Percentiles rank a stretch among this genome's conserved stretches.
phyloP scores from a whole-genome alignment of 2,113 vertebrate genomes.

The Dolichotis patagonum region DNA sequence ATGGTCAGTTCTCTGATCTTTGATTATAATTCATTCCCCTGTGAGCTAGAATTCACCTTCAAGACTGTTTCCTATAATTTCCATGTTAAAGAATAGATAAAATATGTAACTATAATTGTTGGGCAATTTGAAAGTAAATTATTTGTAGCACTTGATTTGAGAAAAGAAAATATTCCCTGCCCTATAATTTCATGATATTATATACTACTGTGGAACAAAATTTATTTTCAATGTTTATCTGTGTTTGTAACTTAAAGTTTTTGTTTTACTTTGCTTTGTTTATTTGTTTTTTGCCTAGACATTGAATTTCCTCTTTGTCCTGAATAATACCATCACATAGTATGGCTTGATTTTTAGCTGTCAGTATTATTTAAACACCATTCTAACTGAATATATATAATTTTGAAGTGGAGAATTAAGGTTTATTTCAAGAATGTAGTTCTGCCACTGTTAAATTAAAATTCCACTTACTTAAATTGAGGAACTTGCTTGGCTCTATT shows the following conservation, averaged over 20 bases:
- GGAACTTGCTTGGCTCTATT: neutral
- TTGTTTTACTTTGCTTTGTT: neutral
- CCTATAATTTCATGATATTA: neutral
- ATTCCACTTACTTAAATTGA: neutral
- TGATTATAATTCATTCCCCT: neutral
- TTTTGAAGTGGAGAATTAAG: neutral
- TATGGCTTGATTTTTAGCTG: neutral
- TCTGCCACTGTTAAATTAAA: neutral
- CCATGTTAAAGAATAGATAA: neutral
- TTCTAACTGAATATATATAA: neutral
- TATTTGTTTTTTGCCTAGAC: neutral
- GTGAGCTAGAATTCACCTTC: neutral
- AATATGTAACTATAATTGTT: neutral
- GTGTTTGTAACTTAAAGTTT: neutral
- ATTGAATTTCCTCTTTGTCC: neutral
- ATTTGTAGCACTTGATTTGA: neutral
- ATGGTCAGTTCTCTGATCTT: neutral
- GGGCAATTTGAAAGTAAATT: neutral
- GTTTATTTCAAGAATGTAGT: conserved; percentile 8
- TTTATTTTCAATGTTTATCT: neutral
- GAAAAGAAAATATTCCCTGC: neutral
- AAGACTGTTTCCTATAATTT: neutral
- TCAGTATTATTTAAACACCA: neutral
- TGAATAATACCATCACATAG: neutral
- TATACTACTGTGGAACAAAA: neutral